These are phyloP conservation scores for Odontomyia ornata DNA, from an alignment of 2,888 invertebrate species.

Conservation along the genomic window DNA sequence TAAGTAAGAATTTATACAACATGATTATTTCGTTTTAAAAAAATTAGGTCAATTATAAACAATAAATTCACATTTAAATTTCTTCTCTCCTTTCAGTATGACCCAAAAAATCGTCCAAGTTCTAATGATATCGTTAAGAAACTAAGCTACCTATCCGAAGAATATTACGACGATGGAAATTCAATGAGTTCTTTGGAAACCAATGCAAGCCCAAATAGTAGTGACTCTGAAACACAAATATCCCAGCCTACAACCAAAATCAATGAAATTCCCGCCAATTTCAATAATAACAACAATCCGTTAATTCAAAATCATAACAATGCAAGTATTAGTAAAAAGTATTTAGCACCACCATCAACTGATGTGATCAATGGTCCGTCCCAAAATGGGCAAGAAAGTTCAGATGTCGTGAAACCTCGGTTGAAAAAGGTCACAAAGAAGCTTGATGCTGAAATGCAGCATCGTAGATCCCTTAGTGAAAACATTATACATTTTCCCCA, in stretches of 20 bases:
- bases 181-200: constrained; percentile 61
- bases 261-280: constrained; percentile 40
- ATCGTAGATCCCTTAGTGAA: constrained; percentile 80
- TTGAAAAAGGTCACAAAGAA: constrained; percentile 61
- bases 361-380: constrained; percentile 54
- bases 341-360: constrained; percentile 46
- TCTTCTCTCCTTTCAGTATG: constrained; percentile 70
- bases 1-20: too few relatives aligned
- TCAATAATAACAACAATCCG: constrained; percentile 44
- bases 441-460: constrained; percentile 60
- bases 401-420: constrained; percentile 58
- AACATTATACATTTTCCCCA: constrained; percentile 71
- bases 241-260: constrained; percentile 34
- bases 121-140: constrained; percentile 83
- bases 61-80: too few relatives aligned
- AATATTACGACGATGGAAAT: constrained; percentile 57
- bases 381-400: constrained; percentile 56
- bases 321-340: constrained; percentile 51
- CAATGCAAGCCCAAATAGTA: constrained; percentile 59
- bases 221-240: constrained; percentile 58
- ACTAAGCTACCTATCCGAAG: constrained; percentile 71
- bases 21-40: too few relatives aligned
- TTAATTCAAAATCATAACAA: constrained; percentile 45
- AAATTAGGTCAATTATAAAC: too few relatives aligned
- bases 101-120: constrained; percentile 86